These are phyloP conservation scores for Dicrostonyx torquatus DNA, from an alignment of 2,797 vertebrate species.

Conservation along the genomic window DNA sequence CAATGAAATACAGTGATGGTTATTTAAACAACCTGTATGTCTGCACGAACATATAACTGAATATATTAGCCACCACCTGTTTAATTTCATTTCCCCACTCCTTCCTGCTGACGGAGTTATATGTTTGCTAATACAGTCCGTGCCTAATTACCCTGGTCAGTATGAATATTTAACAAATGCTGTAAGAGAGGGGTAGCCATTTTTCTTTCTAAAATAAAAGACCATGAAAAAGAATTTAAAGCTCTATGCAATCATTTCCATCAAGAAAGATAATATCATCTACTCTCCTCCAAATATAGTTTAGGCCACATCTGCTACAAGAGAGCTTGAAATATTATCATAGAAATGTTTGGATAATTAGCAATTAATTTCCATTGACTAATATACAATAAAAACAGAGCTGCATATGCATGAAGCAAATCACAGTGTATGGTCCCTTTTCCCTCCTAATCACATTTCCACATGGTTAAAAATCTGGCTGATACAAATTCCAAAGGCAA, in stretches of 20 bases:
- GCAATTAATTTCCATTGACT: slow-evolving; percentile 82
- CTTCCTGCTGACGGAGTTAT: slow-evolving; percentile 59
- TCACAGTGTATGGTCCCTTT: slow-evolving; percentile 51
- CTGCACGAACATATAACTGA: slow-evolving; percentile 45
- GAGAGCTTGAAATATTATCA: slow-evolving; percentile 80
- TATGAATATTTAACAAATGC: slow-evolving; percentile 72
- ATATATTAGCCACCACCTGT: slow-evolving; percentile 60
- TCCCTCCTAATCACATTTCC: slow-evolving; percentile 65
- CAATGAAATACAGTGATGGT: slow-evolving; percentile 39
- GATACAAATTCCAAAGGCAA: slow-evolving; percentile 60
- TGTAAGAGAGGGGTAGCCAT: slow-evolving; percentile 17
- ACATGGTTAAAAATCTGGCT: slow-evolving; percentile 62
- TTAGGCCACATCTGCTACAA: slow-evolving; percentile 78
- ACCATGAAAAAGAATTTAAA: slow-evolving; percentile 43
- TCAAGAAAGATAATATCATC: slow-evolving; percentile 75
- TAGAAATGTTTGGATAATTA: slow-evolving; percentile 81
- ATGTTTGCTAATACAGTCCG: slow-evolving; percentile 65
- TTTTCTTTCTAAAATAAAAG: slow-evolving; percentile 71
- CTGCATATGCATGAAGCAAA: slow-evolving; percentile 59
- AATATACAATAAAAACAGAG: slow-evolving; percentile 80
- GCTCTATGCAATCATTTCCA: slow-evolving; percentile 42
- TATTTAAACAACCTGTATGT: slow-evolving; percentile 73
- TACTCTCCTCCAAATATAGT: slow-evolving; percentile 78
- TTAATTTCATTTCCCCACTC: slow-evolving; percentile 73
- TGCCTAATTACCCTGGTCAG: slow-evolving; percentile 73